Evolutionary conservation across 2,797 vertebrate genomes (phyloP), one percentile per base, ranked within the genome.

Genomic region (Hypotaenidia okinawae): DNA sequence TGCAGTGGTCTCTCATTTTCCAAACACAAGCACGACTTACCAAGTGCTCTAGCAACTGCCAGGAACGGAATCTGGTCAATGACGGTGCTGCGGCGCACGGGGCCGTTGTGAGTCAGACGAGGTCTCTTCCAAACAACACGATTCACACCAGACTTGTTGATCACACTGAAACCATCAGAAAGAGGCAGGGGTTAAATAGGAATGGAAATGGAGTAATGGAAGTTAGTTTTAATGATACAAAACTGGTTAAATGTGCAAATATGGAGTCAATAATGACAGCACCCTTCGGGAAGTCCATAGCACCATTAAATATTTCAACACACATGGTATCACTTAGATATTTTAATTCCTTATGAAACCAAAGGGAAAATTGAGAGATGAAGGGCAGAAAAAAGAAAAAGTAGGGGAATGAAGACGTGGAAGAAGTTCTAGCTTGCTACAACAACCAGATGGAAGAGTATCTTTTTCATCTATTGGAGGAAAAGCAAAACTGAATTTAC

Each of bases 41-140:
- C 99, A 14, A 99, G 98, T 6, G 99, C 99, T 89, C 99, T 98
- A 51, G 99, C 99, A 67, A 99, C 99, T 4, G 99, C 99, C 95
- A 99, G 97, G 96, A 99, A 99, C 0, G 99, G 99, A 78, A 99
- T 99, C 97, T 99, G 99, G 96, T 99, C 99, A 3, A 99, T 99
- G 91, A 99, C 98, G 0, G 99, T 99, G 97, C 99, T 99, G 79
- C 99, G 98, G 57, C 99, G 98, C 89, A 99, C 99, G 1, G 99
- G 99, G 32, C 99, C 99, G 0, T 98, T 99, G 97, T 99, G 99
- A 67, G 98, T 98, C 66, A 99, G 98, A 13, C 99, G 98, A 13
- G 99, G 99, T 64, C 99, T 98, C 97, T 99, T 99, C 99, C 99
- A 99, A 66, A 99, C 99, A 1, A 99, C 99, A 5, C 99, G 98